phyloP scores from a whole-genome alignment of 2,888 invertebrate species.

The Drosophila subsilvestris region DNA sequence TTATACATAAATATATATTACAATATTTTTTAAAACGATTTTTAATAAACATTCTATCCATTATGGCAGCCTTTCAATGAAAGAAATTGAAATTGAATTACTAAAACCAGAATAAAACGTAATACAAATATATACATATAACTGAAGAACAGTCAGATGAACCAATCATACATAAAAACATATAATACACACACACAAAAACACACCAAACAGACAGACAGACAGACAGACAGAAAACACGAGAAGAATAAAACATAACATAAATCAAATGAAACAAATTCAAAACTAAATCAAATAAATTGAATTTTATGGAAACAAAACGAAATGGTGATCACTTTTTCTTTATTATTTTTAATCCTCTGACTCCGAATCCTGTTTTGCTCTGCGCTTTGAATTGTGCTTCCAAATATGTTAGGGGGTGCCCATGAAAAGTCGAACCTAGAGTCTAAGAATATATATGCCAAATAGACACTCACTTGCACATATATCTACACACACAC shows the following conservation, averaged over 20 bases:
- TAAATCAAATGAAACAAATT: constrained; percentile 40
- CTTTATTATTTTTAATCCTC: constrained; percentile 58
- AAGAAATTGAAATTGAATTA: constrained; percentile 47
- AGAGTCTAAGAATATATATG: constrained; percentile 40
- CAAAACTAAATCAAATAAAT: constrained; percentile 62
- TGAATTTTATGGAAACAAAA: constrained; percentile 67
- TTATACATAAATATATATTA: constrained; percentile 58
- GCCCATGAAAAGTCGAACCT: constrained; percentile 52
- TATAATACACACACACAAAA: constrained; percentile 6
- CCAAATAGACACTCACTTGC: constrained; percentile 28
- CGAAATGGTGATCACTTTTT: constrained; percentile 70
- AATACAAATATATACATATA: constrained; percentile 31
- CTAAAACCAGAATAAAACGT: constrained; percentile 32
- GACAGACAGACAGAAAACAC: constrained; percentile 17
- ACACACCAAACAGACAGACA: constrained; percentile 17
- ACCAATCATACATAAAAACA: constrained; percentile 11
- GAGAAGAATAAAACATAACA: constrained; percentile 27
- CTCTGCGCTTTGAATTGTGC: constrained; percentile 80
- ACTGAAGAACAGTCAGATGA: constrained; percentile 54
- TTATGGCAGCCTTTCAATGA: constrained; percentile 66
- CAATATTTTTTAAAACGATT: constrained; percentile 63
- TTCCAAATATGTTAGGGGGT: constrained; percentile 80
- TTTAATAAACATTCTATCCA: constrained; percentile 72
- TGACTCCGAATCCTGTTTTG: constrained; percentile 52
- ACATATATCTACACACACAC: constrained; percentile 7